Evolutionary conservation across 2,797 vertebrate genomes (phyloP).

Genomic region (Chelmon rostratus): DNA sequence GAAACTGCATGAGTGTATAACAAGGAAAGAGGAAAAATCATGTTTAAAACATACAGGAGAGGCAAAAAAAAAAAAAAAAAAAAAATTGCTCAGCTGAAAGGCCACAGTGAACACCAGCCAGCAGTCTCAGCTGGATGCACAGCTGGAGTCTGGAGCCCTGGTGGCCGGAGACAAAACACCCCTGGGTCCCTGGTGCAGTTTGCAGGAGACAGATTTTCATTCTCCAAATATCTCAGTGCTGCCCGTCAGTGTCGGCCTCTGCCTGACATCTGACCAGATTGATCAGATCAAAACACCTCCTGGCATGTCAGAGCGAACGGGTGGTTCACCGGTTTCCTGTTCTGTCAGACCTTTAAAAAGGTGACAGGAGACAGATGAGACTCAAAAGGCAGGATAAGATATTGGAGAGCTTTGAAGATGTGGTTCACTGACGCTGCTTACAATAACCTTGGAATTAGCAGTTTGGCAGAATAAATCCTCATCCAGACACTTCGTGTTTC

Average conservation of each 20-base stretch:
- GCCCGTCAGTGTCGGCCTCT: conserved; percentile 11
- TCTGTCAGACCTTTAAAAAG: not conserved
- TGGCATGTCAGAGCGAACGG: not conserved
- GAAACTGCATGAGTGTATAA: not conserved
- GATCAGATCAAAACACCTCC: conserved; percentile 27
- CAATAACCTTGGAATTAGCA: not conserved
- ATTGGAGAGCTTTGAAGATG: not conserved
- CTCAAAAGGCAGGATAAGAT: not conserved
- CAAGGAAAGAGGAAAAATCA: not conserved
- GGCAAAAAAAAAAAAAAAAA: not conserved
- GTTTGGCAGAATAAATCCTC: not conserved
- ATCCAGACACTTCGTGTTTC: not conserved
- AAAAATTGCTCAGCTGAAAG: conserved; percentile 37
- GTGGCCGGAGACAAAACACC: conserved; percentile 42
- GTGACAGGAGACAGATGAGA: not conserved
- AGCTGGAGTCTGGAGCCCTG: conserved; percentile 59
- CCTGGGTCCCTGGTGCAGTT: conserved; percentile 48
- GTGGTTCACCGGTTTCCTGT: not conserved
- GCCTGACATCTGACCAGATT: conserved; percentile 31
- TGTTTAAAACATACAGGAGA: not conserved
- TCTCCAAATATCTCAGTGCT: conserved; percentile 19
- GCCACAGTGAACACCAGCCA: conserved; percentile 26
- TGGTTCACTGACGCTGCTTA: not conserved
- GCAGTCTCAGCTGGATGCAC: conserved; percentile 51
- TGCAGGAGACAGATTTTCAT: conserved; percentile 34